phyloP scores from a whole-genome alignment of 2,888 invertebrate genomes.

The Eupithecia pulchellata region DNA sequence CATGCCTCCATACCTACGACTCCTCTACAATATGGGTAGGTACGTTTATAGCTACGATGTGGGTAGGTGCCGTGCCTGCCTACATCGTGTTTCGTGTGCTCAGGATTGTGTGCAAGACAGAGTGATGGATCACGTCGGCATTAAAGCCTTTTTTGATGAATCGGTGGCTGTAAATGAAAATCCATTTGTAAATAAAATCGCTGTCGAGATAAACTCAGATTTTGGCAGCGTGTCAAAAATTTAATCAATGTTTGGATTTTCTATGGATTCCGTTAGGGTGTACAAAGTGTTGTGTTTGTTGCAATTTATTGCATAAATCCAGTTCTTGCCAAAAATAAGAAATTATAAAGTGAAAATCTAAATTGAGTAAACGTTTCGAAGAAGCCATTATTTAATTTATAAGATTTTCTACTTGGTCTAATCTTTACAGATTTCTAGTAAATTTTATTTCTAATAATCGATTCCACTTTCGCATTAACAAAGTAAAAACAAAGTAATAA shows the following conservation, averaged over 20 bases:
- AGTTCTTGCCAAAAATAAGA: neutral
- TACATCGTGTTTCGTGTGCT: slow-evolving; percentile 25
- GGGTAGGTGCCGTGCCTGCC: neutral
- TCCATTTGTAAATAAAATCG: slow-evolving; percentile 28
- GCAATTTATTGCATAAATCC: neutral
- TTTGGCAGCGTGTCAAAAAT: slow-evolving; percentile 36
- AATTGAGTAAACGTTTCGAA: neutral
- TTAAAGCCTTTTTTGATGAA: slow-evolving; percentile 29
- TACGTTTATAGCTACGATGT: neutral
- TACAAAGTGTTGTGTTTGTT: slow-evolving; percentile 14
- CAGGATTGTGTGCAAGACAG: slow-evolving; percentile 25
- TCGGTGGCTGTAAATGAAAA: slow-evolving; percentile 30
- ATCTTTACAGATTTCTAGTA: too few species aligned
- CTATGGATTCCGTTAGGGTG: slow-evolving; percentile 8
- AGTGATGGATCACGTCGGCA: slow-evolving; percentile 24
- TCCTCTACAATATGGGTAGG: neutral
- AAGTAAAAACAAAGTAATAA: too few species aligned
- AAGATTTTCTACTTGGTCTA: neutral
- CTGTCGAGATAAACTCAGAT: slow-evolving; percentile 17
- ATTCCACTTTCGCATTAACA: too few species aligned
- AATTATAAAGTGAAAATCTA: neutral
- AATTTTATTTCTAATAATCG: too few species aligned
- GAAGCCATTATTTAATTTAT: neutral
- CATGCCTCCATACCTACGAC: slow-evolving; percentile 15
- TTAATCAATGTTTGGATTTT: slow-evolving; percentile 25